A percentile compares a stretch with the other conserved stretches of the same genome.
These are phyloP conservation scores for Mesorhabditis sp. DNA, from an alignment of 2,888 invertebrate species.

Conservation along the genomic window DNA sequence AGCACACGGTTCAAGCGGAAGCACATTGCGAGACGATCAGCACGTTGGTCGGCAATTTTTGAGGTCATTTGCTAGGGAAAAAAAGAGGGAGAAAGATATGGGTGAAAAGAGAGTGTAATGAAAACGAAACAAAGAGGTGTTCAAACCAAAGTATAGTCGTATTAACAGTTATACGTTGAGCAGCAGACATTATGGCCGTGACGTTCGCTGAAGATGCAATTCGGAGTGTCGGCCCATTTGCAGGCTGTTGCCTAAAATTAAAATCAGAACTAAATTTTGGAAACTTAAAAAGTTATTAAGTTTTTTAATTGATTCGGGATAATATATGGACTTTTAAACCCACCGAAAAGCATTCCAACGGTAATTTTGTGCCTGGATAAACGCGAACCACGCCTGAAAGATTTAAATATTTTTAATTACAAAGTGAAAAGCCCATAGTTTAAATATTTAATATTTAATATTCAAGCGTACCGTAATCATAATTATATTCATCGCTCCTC, in stretches of 20 bases:
- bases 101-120: background rate
- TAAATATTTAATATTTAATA: background rate
- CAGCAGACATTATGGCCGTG: constrained; percentile 1
- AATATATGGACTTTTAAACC: background rate
- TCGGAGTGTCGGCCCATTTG: background rate
- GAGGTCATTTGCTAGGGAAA: too few species aligned
- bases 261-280: background rate
- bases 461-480: background rate
- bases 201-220: constrained; percentile 4
- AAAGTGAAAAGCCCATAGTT: too few species aligned
- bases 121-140: background rate
- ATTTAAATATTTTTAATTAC: too few species aligned
- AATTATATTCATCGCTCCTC: background rate
- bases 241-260: background rate
- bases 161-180: background rate
- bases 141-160: background rate
- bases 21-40: too few species aligned
- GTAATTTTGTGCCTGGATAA: constrained; percentile 4
- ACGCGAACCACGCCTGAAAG: background rate
- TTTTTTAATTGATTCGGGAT: background rate
- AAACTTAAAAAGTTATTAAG: background rate
- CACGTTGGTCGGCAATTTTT: too few species aligned
- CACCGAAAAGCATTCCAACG: background rate
- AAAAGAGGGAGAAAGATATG: background rate
- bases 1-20: too few species aligned